Base-by-base conservation (phyloP, 2,888 invertebrate genomes). In the Chirona hameri region DNA sequence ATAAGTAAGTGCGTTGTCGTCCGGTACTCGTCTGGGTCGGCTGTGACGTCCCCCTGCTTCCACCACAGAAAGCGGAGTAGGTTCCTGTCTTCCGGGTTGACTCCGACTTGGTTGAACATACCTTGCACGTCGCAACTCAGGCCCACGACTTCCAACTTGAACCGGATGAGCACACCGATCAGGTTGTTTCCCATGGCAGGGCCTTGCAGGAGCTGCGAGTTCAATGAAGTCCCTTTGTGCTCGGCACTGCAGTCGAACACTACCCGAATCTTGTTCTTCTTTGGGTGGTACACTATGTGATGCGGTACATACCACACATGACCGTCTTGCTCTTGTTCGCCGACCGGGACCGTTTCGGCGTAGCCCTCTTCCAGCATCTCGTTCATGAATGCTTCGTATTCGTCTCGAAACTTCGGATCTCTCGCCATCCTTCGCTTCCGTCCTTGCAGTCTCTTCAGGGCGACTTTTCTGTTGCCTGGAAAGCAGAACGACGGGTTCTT, bases 241-340 rank as follows among this genome's bases (percentile, higher is more conserved):
- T n/a, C 27, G 10, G 69, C 69, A n/a, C 69, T 69, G 69, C 69
- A 69, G 69, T 69, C 69, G n/a, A 69, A 69, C 69, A 69, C 69
- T 12, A 69, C 69, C 10, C 69, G 69, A n/a, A 69, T 27, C n/a
- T 69, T 69, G 69, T 27, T n/a, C 69, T n/a, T 69, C 27, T 27
- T 27, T 5, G n/a, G n/a, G n/a, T 69, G 69, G 27, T 69, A 27
- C 9, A 69, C 27, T 10, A 9, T n/a, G 69, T 69, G 69, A 21
- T 69, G 69, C 69, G 69, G 69, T 27, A 69, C 69, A n/a, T 69
- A 69, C 69, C 69, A 69, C 52, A 52, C 52, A 18, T 52, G 52
- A 52, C 52, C 52, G 2, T 1, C 52, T 52, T 52, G 15, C 12
- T 12, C 15, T 18, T 52, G 1, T 12, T 52, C 52, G 52, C 18